Evolutionary conservation across 2,113 vertebrate species (phyloP), one percentile per base, ranked within the genome.

Genomic region (Noturus placidus): DNA sequence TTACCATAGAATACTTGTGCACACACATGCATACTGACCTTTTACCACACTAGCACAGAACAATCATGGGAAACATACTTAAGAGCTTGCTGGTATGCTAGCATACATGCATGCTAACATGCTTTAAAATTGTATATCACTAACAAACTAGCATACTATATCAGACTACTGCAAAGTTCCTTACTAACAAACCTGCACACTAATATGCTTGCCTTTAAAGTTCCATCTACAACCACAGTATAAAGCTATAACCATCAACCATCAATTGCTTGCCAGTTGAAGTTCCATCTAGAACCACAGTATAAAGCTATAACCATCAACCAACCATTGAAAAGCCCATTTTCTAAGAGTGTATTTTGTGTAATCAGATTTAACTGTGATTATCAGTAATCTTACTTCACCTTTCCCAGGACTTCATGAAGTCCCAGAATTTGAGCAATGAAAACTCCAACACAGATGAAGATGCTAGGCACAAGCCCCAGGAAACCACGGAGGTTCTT

Each of bases 391-490:
- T 56, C 4, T 25, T 50, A 33, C 79, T 92, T 91, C 81, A 96
- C 97, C 96, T 97, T 72, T 2, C 97, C 97, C 92, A 98, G 89
- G 56, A 97, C 89, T 83, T 97, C 96, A 0, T 95, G 93, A 56
- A 98, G 96, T 14, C 97, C 96, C 89, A 98, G 90, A 61, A 98
- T 92, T 91, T 98, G 97, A 0, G 97, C 96, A 0, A 93, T 91
- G 91, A 98, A 98, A 87, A 98, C 95, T 1, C 97, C 97, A 6
- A 97, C 85, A 89, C 97, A 98, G 91, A 98, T 97, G 91, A 97
- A 97, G 91, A 97, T 95, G 91, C 94, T 97, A 88, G 97, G 97
- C 87, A 98, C 74, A 0, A 98, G 95, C 13, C 96, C 95, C 88
- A 98, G 91, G 91, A 97, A 97, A 5, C 97, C 97, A 8, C 97